Conservation (phyloP, 2,888 invertebrate species). For the Eupithecia insigniata region DNA sequence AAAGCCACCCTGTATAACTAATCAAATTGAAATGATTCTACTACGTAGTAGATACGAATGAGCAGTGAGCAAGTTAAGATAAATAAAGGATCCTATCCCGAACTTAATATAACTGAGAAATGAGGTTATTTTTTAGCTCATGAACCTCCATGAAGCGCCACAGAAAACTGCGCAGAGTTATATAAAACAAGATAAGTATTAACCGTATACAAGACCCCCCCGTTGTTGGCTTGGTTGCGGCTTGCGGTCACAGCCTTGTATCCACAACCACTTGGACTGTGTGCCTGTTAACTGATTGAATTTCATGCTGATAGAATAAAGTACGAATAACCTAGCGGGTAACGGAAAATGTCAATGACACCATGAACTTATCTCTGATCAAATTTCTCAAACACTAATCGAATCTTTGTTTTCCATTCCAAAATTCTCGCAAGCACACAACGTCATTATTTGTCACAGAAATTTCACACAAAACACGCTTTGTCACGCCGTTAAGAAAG, state of each 20-base stretch:
- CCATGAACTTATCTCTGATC: neutral
- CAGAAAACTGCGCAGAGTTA: neutral
- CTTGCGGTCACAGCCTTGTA: slow-evolving; percentile 28
- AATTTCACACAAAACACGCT: neutral
- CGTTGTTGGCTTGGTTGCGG: slow-evolving; percentile 30
- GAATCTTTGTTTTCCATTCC: neutral
- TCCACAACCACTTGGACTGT: slow-evolving; percentile 28
- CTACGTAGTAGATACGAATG: neutral
- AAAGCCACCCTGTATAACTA: neutral
- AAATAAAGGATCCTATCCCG: neutral
- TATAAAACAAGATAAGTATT: slow-evolving; percentile 14
- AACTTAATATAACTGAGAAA: neutral
- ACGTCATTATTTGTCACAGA: neutral
- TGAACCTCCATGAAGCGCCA: neutral
- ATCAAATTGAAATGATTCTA: neutral
- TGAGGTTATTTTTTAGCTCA: neutral
- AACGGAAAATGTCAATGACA: slow-evolving; percentile 13
- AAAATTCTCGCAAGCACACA: neutral
- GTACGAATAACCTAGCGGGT: slow-evolving; percentile 5
- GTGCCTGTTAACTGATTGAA: slow-evolving; percentile 32
- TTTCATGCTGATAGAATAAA: slow-evolving; percentile 24
- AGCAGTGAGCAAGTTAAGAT: neutral
- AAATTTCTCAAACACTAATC: neutral
- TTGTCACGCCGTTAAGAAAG: neutral
- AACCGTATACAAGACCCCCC: slow-evolving; percentile 44